A percentile compares a stretch with the other conserved stretches of the same genome.
Evolutionary conservation across 2,113 vertebrate genomes (phyloP).

Genomic region (Pionites leucogaster): DNA sequence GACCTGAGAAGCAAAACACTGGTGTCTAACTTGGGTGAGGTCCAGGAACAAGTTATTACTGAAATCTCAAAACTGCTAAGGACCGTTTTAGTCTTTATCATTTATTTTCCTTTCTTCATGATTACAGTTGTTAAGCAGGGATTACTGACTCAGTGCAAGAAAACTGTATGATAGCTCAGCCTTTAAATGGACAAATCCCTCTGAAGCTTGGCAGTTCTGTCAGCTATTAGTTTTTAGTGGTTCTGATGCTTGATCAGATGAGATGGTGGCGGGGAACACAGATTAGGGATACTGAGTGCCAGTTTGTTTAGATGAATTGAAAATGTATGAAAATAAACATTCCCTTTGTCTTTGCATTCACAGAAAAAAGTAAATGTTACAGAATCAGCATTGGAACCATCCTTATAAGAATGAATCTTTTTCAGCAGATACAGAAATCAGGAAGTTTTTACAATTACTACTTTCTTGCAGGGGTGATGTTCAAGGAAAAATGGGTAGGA

Average conservation of each 20-base stretch:
- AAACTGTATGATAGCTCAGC: background rate
- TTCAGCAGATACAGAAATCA: background rate
- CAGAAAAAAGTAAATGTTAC: background rate
- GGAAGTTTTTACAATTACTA: background rate
- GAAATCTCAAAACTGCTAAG: background rate
- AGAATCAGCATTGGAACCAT: background rate
- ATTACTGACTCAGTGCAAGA: background rate
- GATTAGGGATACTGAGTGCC: background rate
- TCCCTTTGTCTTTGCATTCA: background rate
- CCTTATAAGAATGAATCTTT: background rate
- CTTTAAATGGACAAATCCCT: background rate
- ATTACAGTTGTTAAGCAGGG: background rate
- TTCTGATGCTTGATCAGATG: background rate
- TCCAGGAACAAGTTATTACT: background rate
- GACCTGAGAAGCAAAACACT: background rate
- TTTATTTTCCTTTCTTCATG: background rate
- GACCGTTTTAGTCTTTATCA: background rate
- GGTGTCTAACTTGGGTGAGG: background rate
- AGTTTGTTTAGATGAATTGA: background rate
- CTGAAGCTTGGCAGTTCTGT: background rate
- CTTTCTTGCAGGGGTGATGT: background rate
- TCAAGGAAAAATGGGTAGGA: conserved; percentile 4
- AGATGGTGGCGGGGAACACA: background rate
- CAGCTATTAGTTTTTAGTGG: background rate
- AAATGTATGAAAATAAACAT: background rate